Evolutionary conservation across 2,888 invertebrate genomes (phyloP), one percentile per base, ranked within the genome.

Genomic region (Limnephilus marmoratus): DNA sequence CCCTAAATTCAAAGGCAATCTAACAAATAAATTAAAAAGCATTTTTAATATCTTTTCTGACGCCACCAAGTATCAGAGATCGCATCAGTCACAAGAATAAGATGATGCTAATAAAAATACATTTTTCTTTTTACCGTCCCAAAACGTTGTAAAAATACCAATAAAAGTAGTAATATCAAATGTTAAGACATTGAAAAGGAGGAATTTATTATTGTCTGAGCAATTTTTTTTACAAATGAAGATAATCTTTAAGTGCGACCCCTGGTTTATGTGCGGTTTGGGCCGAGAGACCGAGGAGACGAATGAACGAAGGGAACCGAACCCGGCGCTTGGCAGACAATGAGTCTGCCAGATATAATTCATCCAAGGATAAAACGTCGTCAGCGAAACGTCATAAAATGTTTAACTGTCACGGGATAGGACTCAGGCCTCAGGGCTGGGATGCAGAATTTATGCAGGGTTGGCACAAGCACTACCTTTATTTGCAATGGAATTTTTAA

Each of bases 361-460:
- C 93, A 93, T 93, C 82, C 90, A 80, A 87, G 85, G 88, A 93
- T 92, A 91, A 92, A 91, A 91, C 80, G 89, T 92, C 90, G 83
- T 41, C 29, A 88, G 87, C 85, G 90, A 91, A 91, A 92, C 91
- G 88, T 92, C 92, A 92, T 92, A 92, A 92, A 92, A 91, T 89
- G 86, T 89, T 92, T 92, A 86, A 91, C 86, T 91, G 91, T 92
- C 90, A 89, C 31, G 31, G 34, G 29, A 41, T 49, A 37, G 68
- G 68, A 9, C 68, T 68, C 24, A 68, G 7, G 68, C 9, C 24
- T 68, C 68, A 24, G 49, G 34, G 45, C 86, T 86, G 49, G 86
- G 68, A 83, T 37, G 83, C 83, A 34, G 68, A 68, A 83, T 7
- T 11, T 11, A 18, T 12, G 9, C 18, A 83, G 83, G 83, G 83